Evolutionary conservation across 1,140 invertebrate genomes (phyloP).

Genomic region (Bombus haemorrhoidalis): DNA sequence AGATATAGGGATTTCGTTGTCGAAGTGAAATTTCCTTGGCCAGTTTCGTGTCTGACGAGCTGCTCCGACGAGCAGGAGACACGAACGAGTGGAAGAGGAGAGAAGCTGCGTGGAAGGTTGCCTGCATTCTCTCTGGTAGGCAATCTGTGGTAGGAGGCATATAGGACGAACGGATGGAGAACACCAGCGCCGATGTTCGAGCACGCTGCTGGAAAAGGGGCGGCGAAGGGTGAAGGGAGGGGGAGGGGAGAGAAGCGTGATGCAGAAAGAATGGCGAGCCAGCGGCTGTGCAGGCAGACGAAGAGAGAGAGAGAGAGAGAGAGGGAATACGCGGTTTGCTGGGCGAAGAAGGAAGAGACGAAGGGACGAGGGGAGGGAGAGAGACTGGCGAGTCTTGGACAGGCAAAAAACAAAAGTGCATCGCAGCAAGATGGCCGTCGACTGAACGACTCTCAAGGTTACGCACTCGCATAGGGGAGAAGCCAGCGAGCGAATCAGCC

Average conservation of each 20-base stretch:
- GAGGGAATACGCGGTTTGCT: slow-evolving; percentile 22
- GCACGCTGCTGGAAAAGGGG: slow-evolving; percentile 34
- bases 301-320: slow-evolving; percentile 27
- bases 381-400: slow-evolving; percentile 71
- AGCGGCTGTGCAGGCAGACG: background rate
- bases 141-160: slow-evolving; percentile 81
- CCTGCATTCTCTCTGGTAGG: slow-evolving; percentile 72
- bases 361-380: slow-evolving; percentile 31
- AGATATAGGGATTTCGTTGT: background rate
- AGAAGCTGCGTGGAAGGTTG: slow-evolving; percentile 63
- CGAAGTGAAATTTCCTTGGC: slow-evolving; percentile 14
- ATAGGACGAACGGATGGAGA: slow-evolving; percentile 80
- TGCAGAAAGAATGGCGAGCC: slow-evolving; percentile 20
- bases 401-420: slow-evolving; percentile 80
- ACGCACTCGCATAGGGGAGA: slow-evolving; percentile 60
- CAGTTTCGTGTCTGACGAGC: background rate
- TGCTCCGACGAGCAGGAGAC: slow-evolving; percentile 7
- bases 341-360: slow-evolving; percentile 29
- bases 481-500: slow-evolving; percentile 35
- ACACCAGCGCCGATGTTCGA: slow-evolving; percentile 63
- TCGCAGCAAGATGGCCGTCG: slow-evolving; percentile 80
- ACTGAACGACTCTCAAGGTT: slow-evolving; percentile 80
- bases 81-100: slow-evolving; percentile 31
- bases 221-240: slow-evolving; percentile 11
- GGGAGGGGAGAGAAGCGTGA: slow-evolving; percentile 3